A percentile compares a stretch with the other conserved stretches of the same genome.
Evolutionary conservation across 1,140 invertebrate species (phyloP).

Genomic region (Bombus cullumanus): DNA sequence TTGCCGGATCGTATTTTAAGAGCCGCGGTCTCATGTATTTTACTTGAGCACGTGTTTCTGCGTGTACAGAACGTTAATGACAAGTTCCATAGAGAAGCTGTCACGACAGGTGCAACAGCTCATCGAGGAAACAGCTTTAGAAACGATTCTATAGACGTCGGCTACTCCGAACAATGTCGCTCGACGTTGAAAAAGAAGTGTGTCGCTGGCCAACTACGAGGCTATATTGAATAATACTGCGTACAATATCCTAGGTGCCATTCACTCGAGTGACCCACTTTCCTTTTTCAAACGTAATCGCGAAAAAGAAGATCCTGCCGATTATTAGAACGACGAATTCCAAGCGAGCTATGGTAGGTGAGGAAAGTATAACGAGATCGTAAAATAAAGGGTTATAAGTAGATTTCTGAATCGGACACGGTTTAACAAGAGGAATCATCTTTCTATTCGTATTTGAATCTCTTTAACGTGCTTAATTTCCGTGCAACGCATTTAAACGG

Average conservation of each 20-base stretch:
- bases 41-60: background rate
- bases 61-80: background rate
- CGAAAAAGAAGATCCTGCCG: background rate
- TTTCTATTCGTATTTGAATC: background rate
- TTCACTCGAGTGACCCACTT: conserved; percentile 17
- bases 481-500: too few relatives aligned
- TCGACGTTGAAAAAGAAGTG: background rate
- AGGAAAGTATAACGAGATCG: background rate
- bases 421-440: background rate
- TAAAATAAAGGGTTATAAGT: background rate
- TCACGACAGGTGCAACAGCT: background rate
- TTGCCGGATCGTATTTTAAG: background rate
- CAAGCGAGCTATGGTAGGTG: background rate
- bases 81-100: background rate
- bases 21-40: too few relatives aligned
- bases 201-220: conserved; percentile 1
- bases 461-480: background rate
- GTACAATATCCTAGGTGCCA: background rate
- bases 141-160: conserved; percentile 3
- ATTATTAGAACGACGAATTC: background rate
- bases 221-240: conserved; percentile 1
- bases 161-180: background rate
- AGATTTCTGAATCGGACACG: background rate
- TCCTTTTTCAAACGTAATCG: background rate
- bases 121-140: conserved; percentile 17